Base-by-base conservation (phyloP, 2,113 vertebrate species). In the Trachemys scripta region DNA sequence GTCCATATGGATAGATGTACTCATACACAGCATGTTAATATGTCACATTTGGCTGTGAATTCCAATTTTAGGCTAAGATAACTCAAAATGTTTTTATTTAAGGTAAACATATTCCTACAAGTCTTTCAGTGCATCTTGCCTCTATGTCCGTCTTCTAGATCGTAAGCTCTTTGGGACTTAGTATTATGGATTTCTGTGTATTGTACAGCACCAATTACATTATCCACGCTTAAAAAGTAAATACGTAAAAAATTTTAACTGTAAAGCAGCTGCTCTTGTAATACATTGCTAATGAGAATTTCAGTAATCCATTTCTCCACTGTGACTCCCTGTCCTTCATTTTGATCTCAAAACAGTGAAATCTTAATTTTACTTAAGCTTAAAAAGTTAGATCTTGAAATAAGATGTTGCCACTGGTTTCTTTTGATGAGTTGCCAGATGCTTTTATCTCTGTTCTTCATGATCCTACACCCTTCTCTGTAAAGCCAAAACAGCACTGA, bases 11-110 rank as follows among this genome's bases (percentile, higher is more conserved):
- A 45, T 10, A 85, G 29, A 81, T 10, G 85, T 3, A n/a, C 4
- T 7, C 12, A 65, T 6, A 87, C 24, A 62, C 0, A 0, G 3
- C 47, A 31, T 86, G 75, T 25, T 62, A 57, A 79, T 27, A 8
- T 42, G 84, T 16, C 38, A 1, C 13, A 90, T 82, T 53, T n/a
- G 2, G 84, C 59, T 84, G 38, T 88, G 92, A 96, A 89, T 8
- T 57, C 4, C 6, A 51, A 4, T 13, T 89, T 90, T 56, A 92
- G 80, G 13, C 17, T 65, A 87, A 25, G 45, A 84, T 83, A 88
- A 75, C 2, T 4, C 53, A 54, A 87, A 20, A 62, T 80, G 38
- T 0, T 1, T 3, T 57, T 57, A 57, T 24, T 11, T 57, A 3
- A 80, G 54, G 17, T 42, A 57, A 83, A 8, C 59, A 80, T 49